A percentile compares a stretch with the other conserved stretches of the same genome.
Conservation (phyloP, 1,140 invertebrate genomes). For the Chironomus striatipennis region DNA sequence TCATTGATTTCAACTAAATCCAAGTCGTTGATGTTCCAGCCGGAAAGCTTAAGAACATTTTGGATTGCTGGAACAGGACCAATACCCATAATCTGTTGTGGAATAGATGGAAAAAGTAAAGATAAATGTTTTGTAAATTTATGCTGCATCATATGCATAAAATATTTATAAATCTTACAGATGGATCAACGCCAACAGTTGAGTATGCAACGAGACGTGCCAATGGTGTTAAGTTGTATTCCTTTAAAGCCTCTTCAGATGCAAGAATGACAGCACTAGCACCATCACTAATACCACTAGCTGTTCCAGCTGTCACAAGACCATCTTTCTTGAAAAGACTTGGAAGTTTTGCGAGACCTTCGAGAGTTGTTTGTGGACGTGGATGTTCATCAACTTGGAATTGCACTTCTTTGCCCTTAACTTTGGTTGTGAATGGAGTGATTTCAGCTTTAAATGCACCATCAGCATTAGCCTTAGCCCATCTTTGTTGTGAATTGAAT, state of each 20-base stretch:
- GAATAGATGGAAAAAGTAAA: not conserved
- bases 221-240: constrained; percentile 69
- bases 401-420: constrained; percentile 68
- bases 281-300: constrained; percentile 96
- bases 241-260: constrained; percentile 77
- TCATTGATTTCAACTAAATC: constrained; percentile 96
- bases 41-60: constrained; percentile 61
- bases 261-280: constrained; percentile 85
- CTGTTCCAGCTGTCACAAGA: constrained; percentile 88
- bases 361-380: constrained; percentile 75
- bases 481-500: constrained; percentile 70
- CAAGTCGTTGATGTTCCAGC: constrained; percentile 73
- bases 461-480: constrained; percentile 73
- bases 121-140: not conserved
- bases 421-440: constrained; percentile 72
- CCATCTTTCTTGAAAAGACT: constrained; percentile 95
- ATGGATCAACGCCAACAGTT: constrained; percentile 70
- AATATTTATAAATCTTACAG: constrained; percentile 71
- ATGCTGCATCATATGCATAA: constrained; percentile 51
- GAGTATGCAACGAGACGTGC: constrained; percentile 69
- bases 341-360: constrained; percentile 72
- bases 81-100: constrained; percentile 65
- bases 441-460: constrained; percentile 89
- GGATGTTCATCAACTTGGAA: constrained; percentile 93
- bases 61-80: constrained; percentile 88